Evolutionary conservation across 2,888 invertebrate genomes (phyloP).

Genomic region (Escarpia spicata): DNA sequence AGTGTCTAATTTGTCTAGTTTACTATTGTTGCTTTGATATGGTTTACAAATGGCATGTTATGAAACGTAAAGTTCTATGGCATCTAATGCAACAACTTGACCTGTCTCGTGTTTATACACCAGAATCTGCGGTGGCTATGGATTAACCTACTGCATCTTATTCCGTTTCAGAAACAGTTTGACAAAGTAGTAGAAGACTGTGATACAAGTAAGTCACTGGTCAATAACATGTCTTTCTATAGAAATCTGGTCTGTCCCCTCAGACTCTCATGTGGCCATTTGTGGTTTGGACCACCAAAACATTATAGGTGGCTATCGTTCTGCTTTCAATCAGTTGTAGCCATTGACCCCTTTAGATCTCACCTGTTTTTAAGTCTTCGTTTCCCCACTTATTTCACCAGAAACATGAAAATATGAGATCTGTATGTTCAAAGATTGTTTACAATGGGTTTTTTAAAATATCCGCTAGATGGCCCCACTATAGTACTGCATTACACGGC

Average conservation of each 20-base stretch:
- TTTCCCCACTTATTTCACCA: too few species aligned
- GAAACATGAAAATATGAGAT: too few species aligned
- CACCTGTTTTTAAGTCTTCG: too few species aligned
- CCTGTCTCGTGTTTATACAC: not conserved
- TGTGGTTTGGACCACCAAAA: not conserved
- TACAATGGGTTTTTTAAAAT: too few species aligned
- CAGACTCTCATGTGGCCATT: not conserved
- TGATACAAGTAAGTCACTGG: constrained; percentile 51
- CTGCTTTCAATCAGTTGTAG: too few species aligned
- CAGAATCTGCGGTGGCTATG: not conserved
- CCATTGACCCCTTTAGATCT: too few species aligned
- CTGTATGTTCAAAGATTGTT: too few species aligned
- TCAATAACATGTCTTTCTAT: not conserved
- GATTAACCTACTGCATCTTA: constrained; percentile 24
- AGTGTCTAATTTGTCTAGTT: not conserved
- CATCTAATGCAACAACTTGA: not conserved
- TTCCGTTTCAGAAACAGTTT: constrained; percentile 54
- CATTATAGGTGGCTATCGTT: not conserved
- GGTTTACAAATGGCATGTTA: not conserved
- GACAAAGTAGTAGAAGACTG: constrained; percentile 52
- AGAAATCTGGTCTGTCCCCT: not conserved
- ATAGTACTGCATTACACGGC: too few species aligned
- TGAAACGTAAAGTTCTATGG: not conserved
- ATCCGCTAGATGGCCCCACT: too few species aligned
- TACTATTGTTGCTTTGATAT: not conserved